These are phyloP conservation scores for Micoletzkya japonica DNA, from an alignment of 2,888 invertebrate species.

Conservation along the genomic window DNA sequence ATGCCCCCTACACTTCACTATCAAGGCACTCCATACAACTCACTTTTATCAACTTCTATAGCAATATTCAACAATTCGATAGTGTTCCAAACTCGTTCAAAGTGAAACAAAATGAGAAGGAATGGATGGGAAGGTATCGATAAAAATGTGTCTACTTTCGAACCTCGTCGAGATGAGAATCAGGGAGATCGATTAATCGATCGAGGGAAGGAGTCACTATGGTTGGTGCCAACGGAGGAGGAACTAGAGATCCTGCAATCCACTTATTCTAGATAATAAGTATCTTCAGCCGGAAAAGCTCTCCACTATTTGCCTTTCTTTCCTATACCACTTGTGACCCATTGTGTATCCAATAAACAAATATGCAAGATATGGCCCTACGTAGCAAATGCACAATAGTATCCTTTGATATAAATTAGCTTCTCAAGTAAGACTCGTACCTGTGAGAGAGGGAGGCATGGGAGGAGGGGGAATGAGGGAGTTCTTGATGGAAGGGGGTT, in stretches of 20 bases:
- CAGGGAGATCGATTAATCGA: slow-evolving; percentile 10
- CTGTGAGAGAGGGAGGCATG: slow-evolving; percentile 9
- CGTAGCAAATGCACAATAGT: too few relatives aligned
- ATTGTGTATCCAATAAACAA: background rate
- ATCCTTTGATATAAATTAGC: background rate
- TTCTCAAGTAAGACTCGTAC: background rate
- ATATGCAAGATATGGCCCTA: background rate
- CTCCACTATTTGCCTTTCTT: too few relatives aligned
- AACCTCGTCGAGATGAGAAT: slow-evolving; percentile 24
- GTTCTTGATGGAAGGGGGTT: slow-evolving; percentile 12
- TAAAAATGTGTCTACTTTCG: slow-evolving; percentile 10
- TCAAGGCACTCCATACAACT: too few relatives aligned
- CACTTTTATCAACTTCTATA: too few relatives aligned
- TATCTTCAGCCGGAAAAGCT: too few relatives aligned
- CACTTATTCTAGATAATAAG: too few relatives aligned
- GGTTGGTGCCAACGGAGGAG: slow-evolving; percentile 26
- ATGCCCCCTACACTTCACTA: too few relatives aligned
- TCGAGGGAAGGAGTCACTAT: slow-evolving; percentile 23
- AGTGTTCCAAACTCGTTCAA: too few relatives aligned
- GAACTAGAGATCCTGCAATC: slow-evolving; percentile 16
- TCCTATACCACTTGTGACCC: too few relatives aligned
- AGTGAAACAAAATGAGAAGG: too few relatives aligned
- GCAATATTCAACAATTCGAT: too few relatives aligned
- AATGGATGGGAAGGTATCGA: background rate
- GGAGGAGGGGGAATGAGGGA: slow-evolving; percentile 28